These are phyloP conservation scores for Lamellibrachia luymesi DNA, from an alignment of 1,140 invertebrate genomes.

Conservation along the genomic window DNA sequence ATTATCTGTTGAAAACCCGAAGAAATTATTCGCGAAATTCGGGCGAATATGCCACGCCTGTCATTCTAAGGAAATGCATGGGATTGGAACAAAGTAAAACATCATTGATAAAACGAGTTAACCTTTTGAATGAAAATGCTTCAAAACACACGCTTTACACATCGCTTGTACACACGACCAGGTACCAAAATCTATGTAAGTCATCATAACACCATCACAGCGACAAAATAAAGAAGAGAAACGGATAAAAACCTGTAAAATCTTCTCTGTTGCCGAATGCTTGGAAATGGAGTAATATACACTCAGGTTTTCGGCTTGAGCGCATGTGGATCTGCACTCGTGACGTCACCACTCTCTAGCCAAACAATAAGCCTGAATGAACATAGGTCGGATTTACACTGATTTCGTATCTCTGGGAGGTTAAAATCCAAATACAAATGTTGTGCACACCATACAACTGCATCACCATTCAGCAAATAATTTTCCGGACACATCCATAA, in stretches of 20 bases:
- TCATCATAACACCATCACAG: background rate
- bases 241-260: background rate
- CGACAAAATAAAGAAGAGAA: background rate
- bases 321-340: conserved; percentile 2
- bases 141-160: background rate
- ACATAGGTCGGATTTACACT: conserved; percentile 4
- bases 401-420: background rate
- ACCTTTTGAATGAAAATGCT: conserved; percentile 1
- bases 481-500: background rate
- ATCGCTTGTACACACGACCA: background rate
- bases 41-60: background rate
- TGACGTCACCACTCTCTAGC: background rate
- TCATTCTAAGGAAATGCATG: background rate
- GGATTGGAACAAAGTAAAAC: conserved; percentile 5
- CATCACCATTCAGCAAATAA: background rate
- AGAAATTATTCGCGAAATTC: background rate
- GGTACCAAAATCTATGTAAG: background rate
- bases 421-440: background rate
- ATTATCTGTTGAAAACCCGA: background rate
- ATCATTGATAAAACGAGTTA: conserved; percentile 5
- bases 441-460: background rate
- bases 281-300: conserved; percentile 5
- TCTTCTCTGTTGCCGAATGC: background rate
- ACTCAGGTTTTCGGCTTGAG: background rate
- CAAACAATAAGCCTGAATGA: conserved; percentile 1